Base-by-base conservation (phyloP, 2,888 invertebrate genomes). In the Craniophora ligustri region DNA sequence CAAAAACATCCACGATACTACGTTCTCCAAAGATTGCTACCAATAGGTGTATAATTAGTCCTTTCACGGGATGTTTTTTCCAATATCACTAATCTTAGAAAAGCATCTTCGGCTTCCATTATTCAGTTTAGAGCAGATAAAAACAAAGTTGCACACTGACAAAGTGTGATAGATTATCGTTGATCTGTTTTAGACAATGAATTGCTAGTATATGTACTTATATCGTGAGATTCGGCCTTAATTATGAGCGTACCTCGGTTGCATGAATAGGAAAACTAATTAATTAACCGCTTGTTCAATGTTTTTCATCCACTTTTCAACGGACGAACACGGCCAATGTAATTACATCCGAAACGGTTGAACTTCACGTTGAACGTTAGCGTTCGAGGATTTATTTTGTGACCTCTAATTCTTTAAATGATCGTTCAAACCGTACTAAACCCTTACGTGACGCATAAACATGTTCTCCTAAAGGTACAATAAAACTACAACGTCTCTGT, bases 201-300 rank as follows among this genome's bases (percentile, higher is more conserved):
- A 46, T 47, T 42, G 77, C 73, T 68, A 73, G 76, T 80, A n/a
- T n/a, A n/a, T n/a, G n/a, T n/a, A 23, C 23, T 23, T 10, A 71
- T 79, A 84, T 81, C 82, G 85, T 88, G 86, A 81, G 86, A 87
- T 81, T 77, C 71, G 51, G 64, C 68, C 70, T 82, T 83, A 86
- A 84, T 84, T 82, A 78, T 72, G 62, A 53, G 59, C 73, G 70
- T 65, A 65, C 54, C 64, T 55, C 50, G 76, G 62, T 81, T 67
- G 78, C 80, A 82, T 83, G 80, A 83, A 81, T 81, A 82, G 80
- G 76, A 81, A 76, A 81, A 75, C 70, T 77, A 78, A 83, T 84
- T 86, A 87, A 87, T 87, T 83, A 84, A 75, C 73, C 56, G 56
- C 66, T 64, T 65, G 68, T 81, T 73, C 21, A 41, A 53, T 58